Evolutionary conservation across 1,140 invertebrate genomes (phyloP).

Genomic region (Drosophila tristis): DNA sequence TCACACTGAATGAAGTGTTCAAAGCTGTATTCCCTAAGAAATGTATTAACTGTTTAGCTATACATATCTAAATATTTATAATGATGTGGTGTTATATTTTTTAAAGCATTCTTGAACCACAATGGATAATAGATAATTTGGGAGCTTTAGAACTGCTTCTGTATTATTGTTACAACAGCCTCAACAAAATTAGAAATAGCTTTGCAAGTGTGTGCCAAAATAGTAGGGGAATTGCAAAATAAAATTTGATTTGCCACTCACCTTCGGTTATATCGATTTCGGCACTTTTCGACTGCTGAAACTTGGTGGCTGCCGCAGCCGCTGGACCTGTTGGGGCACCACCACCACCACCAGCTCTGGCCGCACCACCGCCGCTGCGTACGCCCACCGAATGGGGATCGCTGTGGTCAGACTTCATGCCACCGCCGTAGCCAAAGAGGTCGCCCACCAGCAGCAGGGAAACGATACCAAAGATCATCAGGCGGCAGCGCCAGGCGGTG

Average conservation of each 20-base stretch:
- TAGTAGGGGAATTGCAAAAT: neutral
- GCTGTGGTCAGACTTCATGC: constrained; percentile 74
- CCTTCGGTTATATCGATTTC: constrained; percentile 83
- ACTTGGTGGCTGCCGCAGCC: constrained; percentile 70
- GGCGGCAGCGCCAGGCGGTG: constrained; percentile 79
- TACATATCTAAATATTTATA: no score
- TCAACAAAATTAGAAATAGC: constrained; percentile 4
- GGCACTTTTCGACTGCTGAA: constrained; percentile 78
- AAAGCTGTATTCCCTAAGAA: no score
- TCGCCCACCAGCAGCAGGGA: constrained; percentile 80
- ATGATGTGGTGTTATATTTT: no score
- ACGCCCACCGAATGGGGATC: constrained; percentile 46
- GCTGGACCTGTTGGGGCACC: constrained; percentile 68
- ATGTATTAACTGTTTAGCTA: no score
- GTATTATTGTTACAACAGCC: no score
- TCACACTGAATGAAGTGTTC: no score
- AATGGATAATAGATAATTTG: no score
- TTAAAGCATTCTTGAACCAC: no score
- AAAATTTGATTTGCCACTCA: constrained; percentile 56
- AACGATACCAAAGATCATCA: constrained; percentile 74
- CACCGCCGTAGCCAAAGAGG: constrained; percentile 74
- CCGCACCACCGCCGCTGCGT: constrained; percentile 31
- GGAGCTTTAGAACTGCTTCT: no score
- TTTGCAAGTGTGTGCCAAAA: constrained; percentile 33
- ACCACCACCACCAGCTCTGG: constrained; percentile 26